phyloP scores from a whole-genome alignment of 2,113 vertebrate genomes.

The Hippocampus abdominalis region DNA sequence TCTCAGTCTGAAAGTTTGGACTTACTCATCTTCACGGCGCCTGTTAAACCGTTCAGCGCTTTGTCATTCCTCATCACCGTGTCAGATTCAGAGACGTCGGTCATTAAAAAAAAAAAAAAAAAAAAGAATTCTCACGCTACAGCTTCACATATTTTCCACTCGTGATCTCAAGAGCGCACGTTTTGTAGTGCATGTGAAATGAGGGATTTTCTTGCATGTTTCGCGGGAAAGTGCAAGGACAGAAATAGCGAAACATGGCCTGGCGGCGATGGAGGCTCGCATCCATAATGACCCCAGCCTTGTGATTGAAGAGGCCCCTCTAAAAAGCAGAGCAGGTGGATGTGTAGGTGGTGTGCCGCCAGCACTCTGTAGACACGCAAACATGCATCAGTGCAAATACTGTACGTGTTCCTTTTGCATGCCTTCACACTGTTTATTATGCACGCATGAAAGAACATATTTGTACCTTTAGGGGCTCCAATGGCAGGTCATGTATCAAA shows the following conservation, averaged over 20 bases:
- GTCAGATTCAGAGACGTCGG: conserved; percentile 41
- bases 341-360: conserved; percentile 70
- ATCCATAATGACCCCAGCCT: conserved; percentile 66
- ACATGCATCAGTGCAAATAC: conserved; percentile 21
- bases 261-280: conserved; percentile 47
- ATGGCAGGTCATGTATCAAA: not conserved
- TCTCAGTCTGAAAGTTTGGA: conserved; percentile 62
- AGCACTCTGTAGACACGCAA: conserved; percentile 48
- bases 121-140: conserved; percentile 5
- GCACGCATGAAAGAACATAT: not conserved
- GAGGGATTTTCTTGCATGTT: conserved; percentile 44
- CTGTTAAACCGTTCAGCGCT: conserved; percentile 62
- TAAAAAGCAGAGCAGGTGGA: conserved; percentile 68
- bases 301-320: conserved; percentile 65
- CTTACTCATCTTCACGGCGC: conserved; percentile 68
- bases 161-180: not conserved
- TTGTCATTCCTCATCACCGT: conserved; percentile 53
- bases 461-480: not conserved
- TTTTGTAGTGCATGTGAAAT: conserved; percentile 50
- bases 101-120: conserved; percentile 30
- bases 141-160: not conserved
- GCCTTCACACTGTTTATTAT: not conserved
- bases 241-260: conserved; percentile 72
- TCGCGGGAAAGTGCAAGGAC: conserved; percentile 51
- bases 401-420: conserved; percentile 30